Conservation (phyloP, 2,888 invertebrate species). For the Brenthis ino region DNA sequence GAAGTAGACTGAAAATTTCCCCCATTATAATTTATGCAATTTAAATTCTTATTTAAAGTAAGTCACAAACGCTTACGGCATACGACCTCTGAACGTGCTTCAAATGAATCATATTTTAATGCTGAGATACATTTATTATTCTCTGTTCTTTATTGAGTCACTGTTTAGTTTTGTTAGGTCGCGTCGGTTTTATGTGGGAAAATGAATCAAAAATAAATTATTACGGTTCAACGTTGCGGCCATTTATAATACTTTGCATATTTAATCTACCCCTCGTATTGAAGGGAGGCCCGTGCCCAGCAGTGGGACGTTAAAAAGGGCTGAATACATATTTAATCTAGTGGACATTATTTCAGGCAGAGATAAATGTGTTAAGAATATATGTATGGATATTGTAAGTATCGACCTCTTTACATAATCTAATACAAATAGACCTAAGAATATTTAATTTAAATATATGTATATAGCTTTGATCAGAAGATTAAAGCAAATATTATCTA, state of each 20-base stretch:
- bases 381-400: no score
- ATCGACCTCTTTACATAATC: no score
- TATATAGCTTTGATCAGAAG: no score
- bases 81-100: slow-evolving; percentile 34
- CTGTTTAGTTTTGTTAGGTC: slow-evolving; percentile 32
- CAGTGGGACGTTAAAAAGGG: no score
- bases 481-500: no score
- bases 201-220: slow-evolving; percentile 35
- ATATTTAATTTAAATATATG: no score
- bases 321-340: slow-evolving; percentile 31
- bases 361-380: not conserved
- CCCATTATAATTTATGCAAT: slow-evolving; percentile 7
- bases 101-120: slow-evolving; percentile 41
- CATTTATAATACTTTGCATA: slow-evolving; percentile 35
- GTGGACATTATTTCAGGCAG: slow-evolving; percentile 30
- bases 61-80: slow-evolving; percentile 19
- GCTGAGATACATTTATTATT: slow-evolving; percentile 36
- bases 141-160: slow-evolving; percentile 40
- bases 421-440: no score
- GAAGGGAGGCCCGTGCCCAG: no score
- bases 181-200: slow-evolving; percentile 31
- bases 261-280: no score
- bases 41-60: slow-evolving; percentile 17
- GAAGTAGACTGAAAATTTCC: slow-evolving; percentile 4
- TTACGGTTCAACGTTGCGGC: slow-evolving; percentile 18